These are phyloP conservation scores for Acanthiza pusilla DNA, from an alignment of 2,797 vertebrate species.

Conservation along the genomic window DNA sequence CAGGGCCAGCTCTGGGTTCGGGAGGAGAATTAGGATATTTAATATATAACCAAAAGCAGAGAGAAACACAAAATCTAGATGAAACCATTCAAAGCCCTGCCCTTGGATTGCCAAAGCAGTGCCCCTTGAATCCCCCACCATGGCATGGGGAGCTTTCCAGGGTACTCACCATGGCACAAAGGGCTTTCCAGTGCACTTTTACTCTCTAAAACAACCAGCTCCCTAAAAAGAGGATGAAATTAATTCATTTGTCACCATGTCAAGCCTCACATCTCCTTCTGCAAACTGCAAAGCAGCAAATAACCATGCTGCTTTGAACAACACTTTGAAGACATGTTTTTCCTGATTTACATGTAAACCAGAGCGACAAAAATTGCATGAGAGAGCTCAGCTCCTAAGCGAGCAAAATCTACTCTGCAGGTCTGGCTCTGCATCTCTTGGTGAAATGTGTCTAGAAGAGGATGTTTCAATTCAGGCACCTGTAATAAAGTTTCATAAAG, in stretches of 20 bases:
- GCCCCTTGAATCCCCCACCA: too few relatives aligned
- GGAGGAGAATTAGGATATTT: not conserved
- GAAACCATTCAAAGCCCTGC: not conserved
- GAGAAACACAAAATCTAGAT: not conserved
- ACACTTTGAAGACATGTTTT: not conserved
- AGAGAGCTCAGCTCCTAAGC: not conserved
- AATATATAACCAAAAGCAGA: not conserved
- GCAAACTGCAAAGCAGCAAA: not conserved
- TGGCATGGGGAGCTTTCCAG: not conserved
- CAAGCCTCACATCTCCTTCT: not conserved
- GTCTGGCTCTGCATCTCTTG: not conserved
- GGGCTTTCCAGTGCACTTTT: fast-evolving
- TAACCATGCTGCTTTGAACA: not conserved
- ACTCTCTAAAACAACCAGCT: not conserved
- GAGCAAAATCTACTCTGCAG: not conserved
- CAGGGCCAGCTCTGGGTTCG: not conserved
- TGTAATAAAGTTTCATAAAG: slow-evolving; percentile 40
- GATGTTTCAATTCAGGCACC: slow-evolving; percentile 15
- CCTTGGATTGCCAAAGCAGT: fast-evolving
- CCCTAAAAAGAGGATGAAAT: not conserved
- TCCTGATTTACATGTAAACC: not conserved
- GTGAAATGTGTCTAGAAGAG: not conserved
- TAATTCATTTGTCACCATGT: not conserved
- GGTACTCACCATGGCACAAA: too few relatives aligned
- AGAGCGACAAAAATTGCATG: not conserved